Evolutionary conservation across 2,113 vertebrate species (phyloP).

Genomic region (Lycaon pictus): DNA sequence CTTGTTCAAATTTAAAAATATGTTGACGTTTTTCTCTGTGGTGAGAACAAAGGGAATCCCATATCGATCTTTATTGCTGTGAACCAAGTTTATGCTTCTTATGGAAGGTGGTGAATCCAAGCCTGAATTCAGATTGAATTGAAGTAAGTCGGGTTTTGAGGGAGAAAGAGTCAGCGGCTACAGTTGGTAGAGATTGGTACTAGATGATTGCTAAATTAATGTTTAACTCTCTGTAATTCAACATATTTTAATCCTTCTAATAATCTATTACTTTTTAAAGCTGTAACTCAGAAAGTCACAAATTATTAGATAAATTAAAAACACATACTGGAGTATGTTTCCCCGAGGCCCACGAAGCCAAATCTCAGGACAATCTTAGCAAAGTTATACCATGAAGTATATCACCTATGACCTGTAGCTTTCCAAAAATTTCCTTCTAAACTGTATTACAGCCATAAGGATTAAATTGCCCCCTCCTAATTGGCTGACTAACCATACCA

Average conservation of each 20-base stretch:
- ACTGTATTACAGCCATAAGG: not conserved
- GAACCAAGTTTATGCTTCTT: not conserved
- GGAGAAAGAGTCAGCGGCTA: not conserved
- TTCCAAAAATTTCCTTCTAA: not conserved
- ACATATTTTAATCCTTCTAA: not conserved
- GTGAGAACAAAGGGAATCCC: not conserved
- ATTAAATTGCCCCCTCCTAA: not conserved
- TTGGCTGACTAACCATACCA: not conserved
- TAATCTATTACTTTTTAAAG: slow-evolving; percentile 42
- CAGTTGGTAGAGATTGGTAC: not conserved
- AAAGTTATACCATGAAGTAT: not conserved
- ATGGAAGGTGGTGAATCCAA: not conserved
- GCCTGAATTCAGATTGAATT: not conserved
- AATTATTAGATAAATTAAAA: not conserved
- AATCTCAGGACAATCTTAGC: not conserved
- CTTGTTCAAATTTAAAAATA: not conserved
- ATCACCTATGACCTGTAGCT: not conserved
- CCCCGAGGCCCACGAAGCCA: not conserved
- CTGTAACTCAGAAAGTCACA: not conserved
- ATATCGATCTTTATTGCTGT: not conserved
- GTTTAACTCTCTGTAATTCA: not conserved
- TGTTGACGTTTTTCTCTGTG: not conserved
- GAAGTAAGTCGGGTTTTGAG: not conserved
- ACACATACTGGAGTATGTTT: not conserved
- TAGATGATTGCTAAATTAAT: not conserved